phyloP scores from a whole-genome alignment of 2,797 vertebrate genomes.

The Pseudochaenichthys georgianus region DNA sequence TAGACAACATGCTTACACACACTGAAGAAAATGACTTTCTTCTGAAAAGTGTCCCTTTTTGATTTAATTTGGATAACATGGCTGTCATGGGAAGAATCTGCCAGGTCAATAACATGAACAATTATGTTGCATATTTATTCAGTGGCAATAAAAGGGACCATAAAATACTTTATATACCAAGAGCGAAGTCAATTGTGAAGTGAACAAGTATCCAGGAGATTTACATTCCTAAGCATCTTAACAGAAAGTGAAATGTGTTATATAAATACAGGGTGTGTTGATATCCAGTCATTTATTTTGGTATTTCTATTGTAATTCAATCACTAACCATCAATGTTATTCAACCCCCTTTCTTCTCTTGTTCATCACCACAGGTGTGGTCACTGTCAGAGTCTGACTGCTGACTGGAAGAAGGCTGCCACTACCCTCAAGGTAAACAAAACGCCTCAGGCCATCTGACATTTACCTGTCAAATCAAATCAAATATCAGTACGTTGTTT shows the following conservation, averaged over 20 bases:
- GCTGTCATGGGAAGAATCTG: not conserved
- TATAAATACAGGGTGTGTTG: slow-evolving; percentile 10
- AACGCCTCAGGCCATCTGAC: not conserved
- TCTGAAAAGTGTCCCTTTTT: not conserved
- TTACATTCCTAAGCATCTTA: not conserved
- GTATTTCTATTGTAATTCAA: not conserved
- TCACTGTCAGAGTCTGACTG: slow-evolving; percentile 91
- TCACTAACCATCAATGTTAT: not conserved
- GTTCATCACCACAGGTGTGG: slow-evolving; percentile 89
- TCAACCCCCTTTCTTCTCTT: not conserved
- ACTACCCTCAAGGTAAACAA: slow-evolving; percentile 93
- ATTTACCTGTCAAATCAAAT: not conserved
- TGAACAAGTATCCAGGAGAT: not conserved
- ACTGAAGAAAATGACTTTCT: not conserved
- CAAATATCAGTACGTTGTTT: not conserved
- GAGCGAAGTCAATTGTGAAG: not conserved
- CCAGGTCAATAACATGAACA: not conserved
- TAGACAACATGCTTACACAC: not conserved
- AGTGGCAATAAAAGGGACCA: not conserved
- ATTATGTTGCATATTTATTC: not conserved
- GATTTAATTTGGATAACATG: not conserved
- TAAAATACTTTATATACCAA: not conserved
- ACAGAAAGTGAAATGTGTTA: not conserved
- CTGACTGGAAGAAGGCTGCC: slow-evolving; percentile 98
- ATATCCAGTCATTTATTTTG: not conserved